Base-by-base conservation (phyloP, 2,888 invertebrate species). In the Phengaris arion region DNA sequence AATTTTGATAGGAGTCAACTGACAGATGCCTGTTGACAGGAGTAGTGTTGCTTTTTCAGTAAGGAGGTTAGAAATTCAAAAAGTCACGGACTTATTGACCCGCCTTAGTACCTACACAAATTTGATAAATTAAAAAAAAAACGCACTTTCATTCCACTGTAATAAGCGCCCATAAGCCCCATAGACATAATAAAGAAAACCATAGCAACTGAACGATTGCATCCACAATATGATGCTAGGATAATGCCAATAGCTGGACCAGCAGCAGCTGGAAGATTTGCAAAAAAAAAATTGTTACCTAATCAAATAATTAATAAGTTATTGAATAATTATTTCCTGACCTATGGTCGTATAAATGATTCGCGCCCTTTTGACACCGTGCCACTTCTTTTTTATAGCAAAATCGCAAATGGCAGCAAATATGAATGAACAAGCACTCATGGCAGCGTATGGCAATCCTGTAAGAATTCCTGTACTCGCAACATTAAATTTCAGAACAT, bases 81-180 rank as follows among this genome's bases (percentile, higher is more conserved):
- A n/a, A n/a, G n/a, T n/a, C n/a, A n/a, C n/a, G n/a, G n/a, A n/a
- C n/a, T n/a, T n/a, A n/a, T n/a, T n/a, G n/a, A n/a, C n/a, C n/a
- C n/a, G n/a, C n/a, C n/a, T n/a, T n/a, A n/a, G n/a, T n/a, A n/a
- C 35, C 4, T 35, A 35, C 35, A 35, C 35, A 35, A 35, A 35
- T 35, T 35, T 35, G 35, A 35, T 48, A 48, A 48, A 7, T n/a
- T n/a, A 48, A 3, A 5, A 2, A 57, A 46, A 6, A 10, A 13
- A 52, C 94, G 93, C n/a, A 94, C 94, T 82, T 94, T 93, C 86
- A 94, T 89, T 15, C 94, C 94, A 77, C 94, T 93, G 81, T 95
- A 95, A 80, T 94, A 95, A 55, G 94, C 91, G 1, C 95, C 95
- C 94, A 95, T 94, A 52, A 94, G 89, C 68, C 91, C 93, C 93